phyloP scores from a whole-genome alignment of 2,113 vertebrate species.

The Odobenus rosmarus region DNA sequence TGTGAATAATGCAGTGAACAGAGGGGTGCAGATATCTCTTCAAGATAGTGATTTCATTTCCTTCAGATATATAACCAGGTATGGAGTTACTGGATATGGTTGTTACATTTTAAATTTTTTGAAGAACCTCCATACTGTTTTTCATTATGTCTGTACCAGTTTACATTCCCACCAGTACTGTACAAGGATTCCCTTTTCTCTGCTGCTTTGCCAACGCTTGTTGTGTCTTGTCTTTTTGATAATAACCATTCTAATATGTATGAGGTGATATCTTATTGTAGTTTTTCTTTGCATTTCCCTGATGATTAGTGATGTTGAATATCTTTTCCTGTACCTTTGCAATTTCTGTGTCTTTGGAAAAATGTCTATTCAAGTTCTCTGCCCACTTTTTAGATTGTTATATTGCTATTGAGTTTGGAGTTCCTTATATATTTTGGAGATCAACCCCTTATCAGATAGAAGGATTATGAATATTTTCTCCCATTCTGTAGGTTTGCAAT shows the following conservation, averaged over 20 bases:
- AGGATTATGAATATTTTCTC: not conserved
- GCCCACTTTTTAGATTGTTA: not conserved
- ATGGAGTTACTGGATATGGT: not conserved
- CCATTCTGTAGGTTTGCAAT: not conserved
- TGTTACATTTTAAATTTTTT: not conserved
- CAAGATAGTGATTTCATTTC: not conserved
- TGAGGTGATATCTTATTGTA: not conserved
- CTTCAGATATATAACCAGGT: not conserved
- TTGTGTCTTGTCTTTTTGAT: not conserved
- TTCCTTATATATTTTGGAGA: not conserved
- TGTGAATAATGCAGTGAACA: not conserved
- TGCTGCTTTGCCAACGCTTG: not conserved
- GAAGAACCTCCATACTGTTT: not conserved
- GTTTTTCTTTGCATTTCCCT: not conserved
- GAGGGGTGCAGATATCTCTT: not conserved
- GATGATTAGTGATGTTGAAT: not conserved
- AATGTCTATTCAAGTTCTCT: not conserved
- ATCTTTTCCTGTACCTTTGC: not conserved
- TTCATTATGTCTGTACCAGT: not conserved
- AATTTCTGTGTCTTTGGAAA: not conserved
- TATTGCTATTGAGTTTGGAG: not conserved
- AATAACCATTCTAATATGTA: not conserved
- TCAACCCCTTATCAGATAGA: not conserved
- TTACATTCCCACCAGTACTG: not conserved
- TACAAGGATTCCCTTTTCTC: not conserved